Conservation (phyloP, 2,888 invertebrate genomes). For the Vesta saturnalis region DNA sequence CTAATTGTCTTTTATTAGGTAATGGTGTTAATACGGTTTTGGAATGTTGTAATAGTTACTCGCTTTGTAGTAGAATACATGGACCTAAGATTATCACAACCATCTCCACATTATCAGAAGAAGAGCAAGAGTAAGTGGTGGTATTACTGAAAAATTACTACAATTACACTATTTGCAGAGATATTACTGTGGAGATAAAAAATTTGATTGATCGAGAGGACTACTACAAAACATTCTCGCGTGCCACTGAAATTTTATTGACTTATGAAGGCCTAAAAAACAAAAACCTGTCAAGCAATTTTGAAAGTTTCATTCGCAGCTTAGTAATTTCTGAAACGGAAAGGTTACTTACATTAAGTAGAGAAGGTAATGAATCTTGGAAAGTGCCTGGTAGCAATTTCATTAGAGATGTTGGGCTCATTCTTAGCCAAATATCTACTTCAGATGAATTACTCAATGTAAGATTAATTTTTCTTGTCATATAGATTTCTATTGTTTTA, state of each 20-base stretch:
- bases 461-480: constrained; percentile 3
- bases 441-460: constrained; percentile 23
- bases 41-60: constrained; percentile 22
- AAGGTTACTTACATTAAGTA: constrained; percentile 13
- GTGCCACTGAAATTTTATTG: constrained; percentile 10
- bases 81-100: constrained; percentile 19
- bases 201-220: constrained; percentile 20
- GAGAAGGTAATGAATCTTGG: constrained; percentile 16
- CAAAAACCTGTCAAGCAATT: background rate
- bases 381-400: constrained; percentile 18
- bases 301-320: constrained; percentile 13
- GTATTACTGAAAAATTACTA: background rate
- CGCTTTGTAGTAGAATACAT: constrained; percentile 16
- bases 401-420: constrained; percentile 21
- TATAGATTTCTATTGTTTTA: background rate
- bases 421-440: constrained; percentile 14
- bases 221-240: constrained; percentile 23
- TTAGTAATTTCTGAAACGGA: constrained; percentile 22
- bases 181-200: constrained; percentile 1
- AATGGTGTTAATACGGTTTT: constrained; percentile 25
- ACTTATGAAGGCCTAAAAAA: constrained; percentile 19
- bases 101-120: constrained; percentile 13
- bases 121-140: constrained; percentile 14
- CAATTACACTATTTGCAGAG: constrained; percentile 4
- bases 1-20: constrained; percentile 6